phyloP scores from a whole-genome alignment of 1,140 invertebrate genomes.

The Platyura marginata region DNA sequence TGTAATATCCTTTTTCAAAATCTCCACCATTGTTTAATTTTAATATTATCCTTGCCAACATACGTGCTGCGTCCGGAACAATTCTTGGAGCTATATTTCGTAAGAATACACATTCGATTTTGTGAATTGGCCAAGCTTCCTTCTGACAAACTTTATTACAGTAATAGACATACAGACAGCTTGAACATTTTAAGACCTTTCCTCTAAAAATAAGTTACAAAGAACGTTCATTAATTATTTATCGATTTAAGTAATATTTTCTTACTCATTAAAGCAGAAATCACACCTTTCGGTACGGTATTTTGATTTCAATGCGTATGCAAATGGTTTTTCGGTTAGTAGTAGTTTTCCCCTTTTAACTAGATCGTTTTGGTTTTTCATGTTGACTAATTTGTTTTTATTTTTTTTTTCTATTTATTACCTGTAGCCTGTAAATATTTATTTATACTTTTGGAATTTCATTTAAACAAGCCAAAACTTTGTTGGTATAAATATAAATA shows the following conservation, averaged over 20 bases:
- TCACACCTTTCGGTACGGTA: slow-evolving; percentile 36
- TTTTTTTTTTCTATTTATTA: no score
- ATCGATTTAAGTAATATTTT: neutral
- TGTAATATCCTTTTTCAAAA: slow-evolving; percentile 42
- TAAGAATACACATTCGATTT: slow-evolving; percentile 53
- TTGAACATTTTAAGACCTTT: slow-evolving; percentile 52
- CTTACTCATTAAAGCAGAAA: slow-evolving; percentile 39
- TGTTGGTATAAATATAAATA: no score
- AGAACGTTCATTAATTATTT: neutral
- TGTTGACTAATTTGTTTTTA: no score
- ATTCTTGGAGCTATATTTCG: slow-evolving; percentile 41
- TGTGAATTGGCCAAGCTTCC: slow-evolving; percentile 55
- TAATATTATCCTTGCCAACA: slow-evolving; percentile 52
- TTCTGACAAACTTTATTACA: slow-evolving; percentile 56
- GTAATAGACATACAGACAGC: slow-evolving; percentile 63
- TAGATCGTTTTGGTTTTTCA: no score
- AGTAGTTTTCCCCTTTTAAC: slow-evolving; percentile 32
- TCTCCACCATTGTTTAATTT: slow-evolving; percentile 45
- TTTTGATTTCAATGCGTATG: slow-evolving; percentile 34
- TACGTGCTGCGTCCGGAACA: slow-evolving; percentile 51
- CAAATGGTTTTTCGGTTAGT: slow-evolving; percentile 37
- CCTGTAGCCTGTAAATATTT: no score
- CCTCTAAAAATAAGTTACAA: slow-evolving; percentile 28
- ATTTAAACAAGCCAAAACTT: no score
- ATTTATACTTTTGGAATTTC: no score